phyloP scores from a whole-genome alignment of 2,888 invertebrate genomes.

The Calameuta idolon region DNA sequence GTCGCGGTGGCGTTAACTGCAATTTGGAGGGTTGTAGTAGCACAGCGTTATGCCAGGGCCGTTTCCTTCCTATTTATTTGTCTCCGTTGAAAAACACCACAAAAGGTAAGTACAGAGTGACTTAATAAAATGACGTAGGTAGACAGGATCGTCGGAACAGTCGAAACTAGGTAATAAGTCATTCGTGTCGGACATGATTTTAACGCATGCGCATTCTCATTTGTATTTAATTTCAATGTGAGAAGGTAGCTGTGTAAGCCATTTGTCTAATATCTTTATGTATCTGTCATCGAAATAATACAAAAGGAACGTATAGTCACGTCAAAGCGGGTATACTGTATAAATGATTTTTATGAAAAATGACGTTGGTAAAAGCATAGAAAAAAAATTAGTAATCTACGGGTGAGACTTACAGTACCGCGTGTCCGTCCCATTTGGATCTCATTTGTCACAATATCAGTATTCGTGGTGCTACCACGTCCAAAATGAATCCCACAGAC shows the following conservation, averaged over 20 bases:
- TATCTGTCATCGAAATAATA: not conserved
- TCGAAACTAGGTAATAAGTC: not conserved
- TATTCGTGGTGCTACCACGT: slow-evolving; percentile 1
- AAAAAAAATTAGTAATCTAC: slow-evolving; percentile 1
- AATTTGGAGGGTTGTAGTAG: slow-evolving; percentile 48
- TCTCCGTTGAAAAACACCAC: not conserved
- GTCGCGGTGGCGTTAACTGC: slow-evolving; percentile 59
- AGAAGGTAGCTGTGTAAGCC: not conserved
- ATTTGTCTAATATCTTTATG: not conserved
- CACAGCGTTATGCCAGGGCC: not conserved
- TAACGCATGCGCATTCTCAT: not conserved
- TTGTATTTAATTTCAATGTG: not conserved
- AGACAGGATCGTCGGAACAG: not conserved
- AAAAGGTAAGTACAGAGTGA: not conserved
- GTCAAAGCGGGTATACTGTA: not conserved
- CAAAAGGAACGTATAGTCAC: not conserved
- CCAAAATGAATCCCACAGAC: not conserved
- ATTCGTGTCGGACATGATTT: not conserved
- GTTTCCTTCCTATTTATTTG: not conserved
- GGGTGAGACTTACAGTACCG: not conserved
- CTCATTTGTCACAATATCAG: slow-evolving; percentile 1
- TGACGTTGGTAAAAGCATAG: not conserved
- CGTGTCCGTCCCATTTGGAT: slow-evolving; percentile 9
- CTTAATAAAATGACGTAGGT: not conserved
- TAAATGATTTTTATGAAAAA: not conserved